phyloP scores from a whole-genome alignment of 2,888 invertebrate species.

The Protonemura montana region DNA sequence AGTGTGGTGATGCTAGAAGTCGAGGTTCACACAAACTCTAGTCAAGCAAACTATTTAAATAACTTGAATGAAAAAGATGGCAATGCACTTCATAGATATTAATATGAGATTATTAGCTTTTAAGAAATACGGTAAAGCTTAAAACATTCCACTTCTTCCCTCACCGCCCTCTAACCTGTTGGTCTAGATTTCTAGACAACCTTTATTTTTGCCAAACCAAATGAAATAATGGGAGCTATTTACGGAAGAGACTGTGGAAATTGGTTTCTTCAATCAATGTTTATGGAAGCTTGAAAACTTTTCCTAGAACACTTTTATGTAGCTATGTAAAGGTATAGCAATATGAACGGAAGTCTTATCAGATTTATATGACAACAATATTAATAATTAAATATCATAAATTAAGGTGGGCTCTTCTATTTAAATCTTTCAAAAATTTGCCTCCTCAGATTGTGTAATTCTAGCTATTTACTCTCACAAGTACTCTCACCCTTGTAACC shows the following conservation, averaged over 20 bases:
- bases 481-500: background rate
- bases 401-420: background rate
- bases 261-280: constrained; percentile 1
- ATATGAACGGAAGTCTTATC: background rate
- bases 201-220: background rate
- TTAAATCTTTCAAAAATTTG: background rate
- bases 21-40: constrained; percentile 26
- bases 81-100: constrained; percentile 38
- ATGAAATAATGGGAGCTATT: background rate
- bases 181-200: background rate
- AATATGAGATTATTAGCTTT: constrained; percentile 39
- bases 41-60: constrained; percentile 27
- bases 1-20: background rate
- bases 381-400: background rate
- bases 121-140: constrained; percentile 13
- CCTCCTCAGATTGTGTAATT: background rate
- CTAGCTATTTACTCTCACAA: background rate
- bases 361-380: background rate
- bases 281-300: background rate
- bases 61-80: constrained; percentile 16
- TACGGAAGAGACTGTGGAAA: background rate
- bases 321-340: background rate
- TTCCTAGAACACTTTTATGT: background rate
- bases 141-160: constrained; percentile 35
- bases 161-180: background rate